Conservation (phyloP, 2,888 invertebrate genomes). For the Polydrusus tereticollis region DNA sequence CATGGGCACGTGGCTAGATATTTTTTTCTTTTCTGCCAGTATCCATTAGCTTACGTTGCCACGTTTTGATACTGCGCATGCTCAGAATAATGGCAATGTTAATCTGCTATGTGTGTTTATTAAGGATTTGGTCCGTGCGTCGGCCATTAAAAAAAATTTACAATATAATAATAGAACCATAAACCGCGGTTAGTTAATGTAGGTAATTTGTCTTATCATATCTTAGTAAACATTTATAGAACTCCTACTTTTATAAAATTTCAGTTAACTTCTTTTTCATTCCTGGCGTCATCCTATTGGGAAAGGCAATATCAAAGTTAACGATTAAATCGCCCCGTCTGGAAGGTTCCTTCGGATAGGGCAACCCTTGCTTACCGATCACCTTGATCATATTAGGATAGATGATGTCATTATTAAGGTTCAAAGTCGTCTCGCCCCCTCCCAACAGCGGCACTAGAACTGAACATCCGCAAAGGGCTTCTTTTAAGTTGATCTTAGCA, state of each 20-base stretch:
- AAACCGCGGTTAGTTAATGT: no score
- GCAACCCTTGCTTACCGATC: slow-evolving; percentile 87
- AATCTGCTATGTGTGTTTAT: no score
- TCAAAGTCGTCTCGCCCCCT: slow-evolving; percentile 75
- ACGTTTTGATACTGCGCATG: no score
- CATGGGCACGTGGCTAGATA: no score
- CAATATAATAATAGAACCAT: no score
- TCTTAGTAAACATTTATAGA: neutral
- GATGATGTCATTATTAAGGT: slow-evolving; percentile 82
- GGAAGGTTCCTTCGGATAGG: slow-evolving; percentile 91
- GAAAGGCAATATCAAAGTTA: slow-evolving; percentile 93
- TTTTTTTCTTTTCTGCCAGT: no score
- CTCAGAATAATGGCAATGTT: no score
- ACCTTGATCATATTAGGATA: slow-evolving; percentile 88
- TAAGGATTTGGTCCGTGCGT: no score
- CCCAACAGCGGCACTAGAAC: slow-evolving; percentile 88
- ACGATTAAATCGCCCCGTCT: slow-evolving; percentile 91
- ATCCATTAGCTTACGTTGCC: no score
- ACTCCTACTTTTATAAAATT: slow-evolving; percentile 34
- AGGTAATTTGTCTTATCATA: no score
- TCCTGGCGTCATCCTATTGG: slow-evolving; percentile 69
- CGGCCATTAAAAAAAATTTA: no score
- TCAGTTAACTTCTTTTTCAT: slow-evolving; percentile 52
- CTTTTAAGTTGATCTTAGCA: slow-evolving; percentile 84
- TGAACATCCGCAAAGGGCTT: slow-evolving; percentile 89